A percentile compares a stretch with the other conserved stretches of the same genome.
phyloP scores from a whole-genome alignment of 1,140 invertebrate genomes.

The Eupeodes corollae region DNA sequence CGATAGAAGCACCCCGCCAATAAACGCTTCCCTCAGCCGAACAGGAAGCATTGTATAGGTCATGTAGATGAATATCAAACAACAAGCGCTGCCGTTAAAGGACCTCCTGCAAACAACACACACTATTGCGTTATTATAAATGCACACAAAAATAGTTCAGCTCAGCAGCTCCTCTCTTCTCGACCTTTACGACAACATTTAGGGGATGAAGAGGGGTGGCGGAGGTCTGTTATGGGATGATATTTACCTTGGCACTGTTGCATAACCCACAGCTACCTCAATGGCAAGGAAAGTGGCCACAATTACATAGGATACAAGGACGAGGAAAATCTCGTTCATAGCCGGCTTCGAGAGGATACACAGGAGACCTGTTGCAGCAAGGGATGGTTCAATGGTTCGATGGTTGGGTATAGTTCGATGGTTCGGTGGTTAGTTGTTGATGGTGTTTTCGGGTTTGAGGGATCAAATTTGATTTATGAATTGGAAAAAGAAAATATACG shows the following conservation, averaged over 20 bases:
- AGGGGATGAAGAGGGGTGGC: too few relatives aligned
- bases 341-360: slow-evolving; percentile 64
- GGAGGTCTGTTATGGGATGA: too few relatives aligned
- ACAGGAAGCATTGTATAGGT: slow-evolving; percentile 79
- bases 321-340: slow-evolving; percentile 78
- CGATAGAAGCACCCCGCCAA: slow-evolving; percentile 57
- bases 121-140: neutral
- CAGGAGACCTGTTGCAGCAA: slow-evolving; percentile 48
- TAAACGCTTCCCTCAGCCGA: slow-evolving; percentile 62
- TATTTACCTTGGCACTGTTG: slow-evolving; percentile 40
- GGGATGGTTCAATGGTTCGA: neutral
- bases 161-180: too few relatives aligned
- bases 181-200: too few relatives aligned
- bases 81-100: slow-evolving; percentile 33
- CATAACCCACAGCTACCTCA: slow-evolving; percentile 46
- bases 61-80: slow-evolving; percentile 69
- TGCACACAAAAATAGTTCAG: neutral
- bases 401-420: neutral
- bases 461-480: neutral
- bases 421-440: neutral
- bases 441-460: neutral
- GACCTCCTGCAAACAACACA: slow-evolving; percentile 22
- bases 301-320: slow-evolving; percentile 70
- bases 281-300: slow-evolving; percentile 58
- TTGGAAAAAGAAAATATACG: neutral